Base-by-base conservation (phyloP, 1,140 invertebrate genomes). In the Ditylenchus dipsaci region DNA sequence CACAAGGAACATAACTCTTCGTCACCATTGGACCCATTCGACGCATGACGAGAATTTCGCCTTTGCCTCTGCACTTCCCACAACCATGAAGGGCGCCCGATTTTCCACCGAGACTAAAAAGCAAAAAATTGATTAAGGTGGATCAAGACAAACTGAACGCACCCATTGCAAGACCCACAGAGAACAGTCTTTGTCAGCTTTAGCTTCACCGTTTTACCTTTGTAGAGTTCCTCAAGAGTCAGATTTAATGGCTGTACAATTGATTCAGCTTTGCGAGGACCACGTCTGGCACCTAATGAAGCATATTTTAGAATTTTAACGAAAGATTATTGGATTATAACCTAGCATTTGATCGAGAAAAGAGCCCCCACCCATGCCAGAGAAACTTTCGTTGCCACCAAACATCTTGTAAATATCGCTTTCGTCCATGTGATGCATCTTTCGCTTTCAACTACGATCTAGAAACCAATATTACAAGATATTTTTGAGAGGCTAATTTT, bases 1-100 rank as follows among this genome's bases (percentile, higher is more conserved):
- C 62, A 60, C 88, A 86, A 3, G 74, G 63, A 58, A 84, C 82
- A 77, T 86, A 83, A 65, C 86, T 85, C 61, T 86, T 84, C 42
- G 86, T 78, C 83, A 87, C 81, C 8, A 85, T 83, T 13, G 85
- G 85, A 13, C 84, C 85, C 21, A 86, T 74, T 68, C 84, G 85
- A 26, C 84, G 76, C n/a, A 81, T 79, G 30, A 74, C 69, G 1
- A 86, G 78, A 53, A 84, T 80, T 8, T 82, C 66, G 5, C 86
- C 86, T 21, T 75, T 67, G 5, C 85, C 85, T 23, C 82, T 72
- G 68, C 85, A 86, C n/a, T 64, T 59, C 8, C 58, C 29, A 69
- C 85, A 86, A 17, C 26, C 65, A 43, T 76, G 69, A 43, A 69
- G 69, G 15, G 77, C 70, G 62, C 81, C 84, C 30, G 72, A 63